phyloP scores from a whole-genome alignment of 1,140 invertebrate species.

The Drosophila kurseongensis region DNA sequence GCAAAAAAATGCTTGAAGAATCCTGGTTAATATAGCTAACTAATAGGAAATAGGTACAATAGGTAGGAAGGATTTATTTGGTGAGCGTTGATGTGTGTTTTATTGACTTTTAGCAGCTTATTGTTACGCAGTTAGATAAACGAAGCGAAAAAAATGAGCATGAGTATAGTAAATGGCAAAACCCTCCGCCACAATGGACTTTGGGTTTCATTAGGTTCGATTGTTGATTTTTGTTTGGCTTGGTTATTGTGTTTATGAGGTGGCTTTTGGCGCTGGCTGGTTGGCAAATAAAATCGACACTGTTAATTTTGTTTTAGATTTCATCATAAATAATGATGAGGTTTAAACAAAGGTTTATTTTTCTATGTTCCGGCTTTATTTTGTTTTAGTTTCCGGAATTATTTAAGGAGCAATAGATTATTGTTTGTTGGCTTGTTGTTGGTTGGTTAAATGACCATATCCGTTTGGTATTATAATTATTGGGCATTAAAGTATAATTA shows the following conservation, averaged over 20 bases:
- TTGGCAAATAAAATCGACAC: slow-evolving; percentile 44
- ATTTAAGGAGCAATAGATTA: slow-evolving; percentile 71
- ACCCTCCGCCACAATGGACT: slow-evolving; percentile 29
- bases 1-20: slow-evolving; percentile 15
- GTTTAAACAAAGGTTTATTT: slow-evolving; percentile 51
- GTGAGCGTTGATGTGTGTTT: slow-evolving; percentile 31
- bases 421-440: slow-evolving; percentile 57
- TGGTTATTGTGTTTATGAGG: slow-evolving; percentile 70
- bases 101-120: slow-evolving; percentile 25
- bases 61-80: slow-evolving; percentile 14
- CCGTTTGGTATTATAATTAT: slow-evolving; percentile 81
- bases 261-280: slow-evolving; percentile 49
- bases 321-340: slow-evolving; percentile 69
- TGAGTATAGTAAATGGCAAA: slow-evolving; percentile 44
- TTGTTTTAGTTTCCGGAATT: slow-evolving; percentile 46
- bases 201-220: slow-evolving; percentile 30
- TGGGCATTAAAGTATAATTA: slow-evolving; percentile 67
- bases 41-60: slow-evolving; percentile 21
- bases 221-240: slow-evolving; percentile 51
- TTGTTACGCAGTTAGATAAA: slow-evolving; percentile 60
- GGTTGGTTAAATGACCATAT: slow-evolving; percentile 85
- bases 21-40: slow-evolving; percentile 37
- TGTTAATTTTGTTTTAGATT: slow-evolving; percentile 58
- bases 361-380: slow-evolving; percentile 45
- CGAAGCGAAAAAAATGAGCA: slow-evolving; percentile 68